A percentile compares a stretch with the other conserved stretches of the same genome.
Evolutionary conservation across 2,888 invertebrate genomes (phyloP).

Genomic region (Plemyria rubiginata): DNA sequence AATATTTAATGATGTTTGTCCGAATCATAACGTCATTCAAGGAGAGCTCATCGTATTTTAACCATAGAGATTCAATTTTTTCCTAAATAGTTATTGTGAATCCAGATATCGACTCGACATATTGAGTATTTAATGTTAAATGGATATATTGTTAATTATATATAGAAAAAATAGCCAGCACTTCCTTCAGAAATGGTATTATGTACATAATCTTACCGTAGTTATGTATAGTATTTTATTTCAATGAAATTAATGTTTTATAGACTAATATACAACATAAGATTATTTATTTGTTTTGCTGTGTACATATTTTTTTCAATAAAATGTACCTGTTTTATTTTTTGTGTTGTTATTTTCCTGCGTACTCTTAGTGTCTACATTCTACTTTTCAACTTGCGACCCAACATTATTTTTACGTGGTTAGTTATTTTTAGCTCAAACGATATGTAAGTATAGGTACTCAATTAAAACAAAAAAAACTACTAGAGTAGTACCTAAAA

Average conservation of each 20-base stretch:
- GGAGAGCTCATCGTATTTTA: conserved; percentile 73
- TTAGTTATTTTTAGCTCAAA: too few relatives aligned
- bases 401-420: too few relatives aligned
- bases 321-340: conserved; percentile 85
- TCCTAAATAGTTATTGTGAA: conserved; percentile 73
- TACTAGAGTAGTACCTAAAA: too few relatives aligned
- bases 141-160: conserved; percentile 80
- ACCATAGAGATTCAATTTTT: conserved; percentile 74
- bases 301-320: conserved; percentile 85
- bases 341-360: conserved; percentile 41
- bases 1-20: conserved; percentile 63
- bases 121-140: conserved; percentile 80
- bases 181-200: conserved; percentile 79
- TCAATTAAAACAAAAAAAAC: too few relatives aligned
- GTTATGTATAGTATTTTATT: conserved; percentile 85
- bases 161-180: conserved; percentile 66
- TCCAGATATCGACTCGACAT: conserved; percentile 76
- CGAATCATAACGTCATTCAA: conserved; percentile 67
- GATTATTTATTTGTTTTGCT: conserved; percentile 86
- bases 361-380: too few relatives aligned
- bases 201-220: conserved; percentile 83
- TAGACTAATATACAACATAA: conserved; percentile 85
- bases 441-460: too few relatives aligned
- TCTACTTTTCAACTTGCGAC: neutral
- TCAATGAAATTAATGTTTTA: conserved; percentile 85